phyloP scores from a whole-genome alignment of 2,888 invertebrate species.

The Stenurella melanura region DNA sequence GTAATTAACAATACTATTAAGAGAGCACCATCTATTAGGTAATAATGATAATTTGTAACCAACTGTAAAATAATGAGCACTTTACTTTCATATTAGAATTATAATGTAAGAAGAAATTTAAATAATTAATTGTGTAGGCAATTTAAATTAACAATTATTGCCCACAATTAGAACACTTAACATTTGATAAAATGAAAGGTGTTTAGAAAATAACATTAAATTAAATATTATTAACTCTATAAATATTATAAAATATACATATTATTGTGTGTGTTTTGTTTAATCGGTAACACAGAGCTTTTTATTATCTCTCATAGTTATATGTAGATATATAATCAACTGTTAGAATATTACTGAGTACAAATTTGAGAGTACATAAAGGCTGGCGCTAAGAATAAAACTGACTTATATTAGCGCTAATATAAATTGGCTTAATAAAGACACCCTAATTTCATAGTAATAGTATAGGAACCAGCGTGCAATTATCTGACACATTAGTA shows the following conservation, averaged over 20 bases:
- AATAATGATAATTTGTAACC: not conserved
- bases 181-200: conserved; percentile 1
- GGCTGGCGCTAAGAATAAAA: no score
- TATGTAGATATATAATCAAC: not conserved
- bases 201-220: not conserved
- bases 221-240: not conserved
- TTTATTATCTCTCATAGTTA: no score
- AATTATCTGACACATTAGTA: no score
- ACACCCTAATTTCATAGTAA: no score
- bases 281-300: not conserved
- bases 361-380: not conserved
- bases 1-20: not conserved
- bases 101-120: conserved; percentile 7
- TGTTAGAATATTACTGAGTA: not conserved
- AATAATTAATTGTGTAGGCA: conserved; percentile 3
- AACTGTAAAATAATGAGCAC: not conserved
- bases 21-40: not conserved
- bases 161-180: not conserved
- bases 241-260: not conserved
- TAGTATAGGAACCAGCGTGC: no score
- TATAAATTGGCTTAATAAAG: no score
- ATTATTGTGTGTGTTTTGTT: not conserved
- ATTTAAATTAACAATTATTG: not conserved
- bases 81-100: not conserved
- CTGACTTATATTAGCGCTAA: no score